Evolutionary conservation across 1,140 invertebrate species (phyloP), one percentile per base, ranked within the genome.

Genomic region (Solen grandis): DNA sequence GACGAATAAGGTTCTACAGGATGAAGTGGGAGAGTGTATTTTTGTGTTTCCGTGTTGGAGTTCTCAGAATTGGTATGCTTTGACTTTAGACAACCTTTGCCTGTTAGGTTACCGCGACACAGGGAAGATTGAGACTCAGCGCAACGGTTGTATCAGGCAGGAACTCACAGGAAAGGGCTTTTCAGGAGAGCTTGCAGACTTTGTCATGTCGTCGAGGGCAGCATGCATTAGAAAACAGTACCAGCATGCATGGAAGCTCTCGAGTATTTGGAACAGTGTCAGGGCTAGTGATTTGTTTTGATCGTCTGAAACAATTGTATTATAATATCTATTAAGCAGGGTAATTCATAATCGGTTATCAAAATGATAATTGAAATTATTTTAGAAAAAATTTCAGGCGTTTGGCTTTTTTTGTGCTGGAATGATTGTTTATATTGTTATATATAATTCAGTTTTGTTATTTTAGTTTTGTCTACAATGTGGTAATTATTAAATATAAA

Each of bases 201-300:
- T 62, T 27, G 46, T 74, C 55, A 25, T 55, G 4, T 0, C 46
- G 33, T 54, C 57, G 33, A 62, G 72, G 72, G 35, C 25, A 27
- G 31, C 25, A 46, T 55, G 72, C 29, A 62, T 59, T 29, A 62
- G 13, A 4, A 73, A 62, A 50, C 57, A 62, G 27, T 74, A 62
- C 36, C 22, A 36, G 41, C 2, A 13, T 36, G 52, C 69, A 10
- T 73, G 69, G 69, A 59, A 25, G 19, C 8, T 10, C 22, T 62
- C 36, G 69, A n/a, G 27, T 38, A 25, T 74, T 74, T 74, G 72
- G 72, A 55, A 52, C 36, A 14, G 35, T 74, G 50, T 10, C 27
- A 19, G 50, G 72, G 27, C 16, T 62, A 63, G 54, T 22, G 29
- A 46, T 74, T 25, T 59, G 57, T 22, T 73, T 59, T 14, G 41